These are phyloP conservation scores for Manduca sexta DNA, from an alignment of 1,140 invertebrate genomes.

Conservation along the genomic window DNA sequence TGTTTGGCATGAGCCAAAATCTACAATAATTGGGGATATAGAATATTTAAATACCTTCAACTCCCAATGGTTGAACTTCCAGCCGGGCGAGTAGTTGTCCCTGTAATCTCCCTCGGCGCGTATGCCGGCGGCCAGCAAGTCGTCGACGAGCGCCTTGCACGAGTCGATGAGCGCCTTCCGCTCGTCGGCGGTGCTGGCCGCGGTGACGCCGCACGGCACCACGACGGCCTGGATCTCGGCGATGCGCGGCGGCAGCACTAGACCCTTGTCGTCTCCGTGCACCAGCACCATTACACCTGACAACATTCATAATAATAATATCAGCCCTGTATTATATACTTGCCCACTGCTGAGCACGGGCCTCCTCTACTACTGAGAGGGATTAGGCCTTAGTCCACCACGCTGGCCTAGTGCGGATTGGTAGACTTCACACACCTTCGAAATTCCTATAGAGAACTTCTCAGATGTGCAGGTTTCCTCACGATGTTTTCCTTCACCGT, in stretches of 20 bases:
- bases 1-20: neutral
- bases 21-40: no score
- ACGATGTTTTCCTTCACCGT: no score
- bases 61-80: constrained; percentile 99
- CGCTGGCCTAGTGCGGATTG: no score
- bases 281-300: constrained; percentile 95
- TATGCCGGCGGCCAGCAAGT: constrained; percentile 76
- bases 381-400: no score
- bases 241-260: constrained; percentile 95
- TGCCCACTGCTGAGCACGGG: neutral
- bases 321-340: no score
- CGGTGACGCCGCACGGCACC: constrained; percentile 97
- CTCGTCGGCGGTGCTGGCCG: constrained; percentile 82
- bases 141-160: constrained; percentile 81
- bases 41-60: constrained; percentile 80
- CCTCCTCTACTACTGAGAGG: constrained; percentile 15
- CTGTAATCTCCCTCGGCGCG: constrained; percentile 88
- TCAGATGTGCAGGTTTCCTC: no score
- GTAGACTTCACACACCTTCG: no score
- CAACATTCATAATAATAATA: neutral
- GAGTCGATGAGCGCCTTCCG: constrained; percentile 79
- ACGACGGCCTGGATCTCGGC: constrained; percentile 91
- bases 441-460: no score
- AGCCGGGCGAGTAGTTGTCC: constrained; percentile 98
- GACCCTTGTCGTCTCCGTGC: constrained; percentile 96